Percentiles rank a stretch among this genome's conserved stretches.
These are phyloP conservation scores for Oscheius sp. DNA, from an alignment of 1,140 invertebrate species.

Conservation along the genomic window DNA sequence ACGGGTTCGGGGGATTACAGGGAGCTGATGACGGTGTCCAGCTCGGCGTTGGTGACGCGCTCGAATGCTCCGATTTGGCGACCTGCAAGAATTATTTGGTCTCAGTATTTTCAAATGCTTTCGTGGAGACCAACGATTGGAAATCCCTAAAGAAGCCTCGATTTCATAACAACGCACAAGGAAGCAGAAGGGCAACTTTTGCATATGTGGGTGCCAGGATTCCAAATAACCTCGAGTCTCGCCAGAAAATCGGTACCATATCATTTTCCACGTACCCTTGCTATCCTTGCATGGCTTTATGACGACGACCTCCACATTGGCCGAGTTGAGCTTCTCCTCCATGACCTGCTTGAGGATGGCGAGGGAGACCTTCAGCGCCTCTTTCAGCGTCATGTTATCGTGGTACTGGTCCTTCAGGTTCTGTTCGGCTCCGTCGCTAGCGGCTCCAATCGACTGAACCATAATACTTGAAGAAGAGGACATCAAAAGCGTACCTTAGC, in stretches of 20 bases:
- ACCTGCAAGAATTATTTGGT: conserved; percentile 34
- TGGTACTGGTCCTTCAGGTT: conserved; percentile 83
- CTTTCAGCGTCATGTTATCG: conserved; percentile 89
- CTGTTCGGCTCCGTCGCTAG: conserved; percentile 97
- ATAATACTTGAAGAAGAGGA: conserved; percentile 70
- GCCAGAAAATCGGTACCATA: background rate
- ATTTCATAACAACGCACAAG: no score
- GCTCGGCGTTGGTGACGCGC: conserved; percentile 46
- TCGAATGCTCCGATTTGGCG: conserved; percentile 46
- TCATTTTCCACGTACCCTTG: conserved; percentile 33
- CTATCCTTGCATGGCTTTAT: conserved; percentile 50
- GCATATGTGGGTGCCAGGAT: background rate
- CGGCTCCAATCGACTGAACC: conserved; percentile 98
- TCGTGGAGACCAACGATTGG: no score
- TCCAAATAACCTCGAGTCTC: conserved; percentile 1
- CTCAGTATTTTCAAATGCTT: no score
- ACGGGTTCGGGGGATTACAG: conserved; percentile 31
- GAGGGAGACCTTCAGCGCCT: conserved; percentile 84
- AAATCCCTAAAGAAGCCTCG: no score
- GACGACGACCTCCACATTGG: conserved; percentile 85
- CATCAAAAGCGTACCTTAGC: conserved; percentile 64
- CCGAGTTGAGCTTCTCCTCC: conserved; percentile 97
- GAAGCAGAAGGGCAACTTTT: background rate
- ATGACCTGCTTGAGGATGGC: conserved; percentile 98
- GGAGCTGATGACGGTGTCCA: conserved; percentile 47